These are phyloP conservation scores for Masticophis lateralis DNA, from an alignment of 2,797 vertebrate species.

Conservation along the genomic window DNA sequence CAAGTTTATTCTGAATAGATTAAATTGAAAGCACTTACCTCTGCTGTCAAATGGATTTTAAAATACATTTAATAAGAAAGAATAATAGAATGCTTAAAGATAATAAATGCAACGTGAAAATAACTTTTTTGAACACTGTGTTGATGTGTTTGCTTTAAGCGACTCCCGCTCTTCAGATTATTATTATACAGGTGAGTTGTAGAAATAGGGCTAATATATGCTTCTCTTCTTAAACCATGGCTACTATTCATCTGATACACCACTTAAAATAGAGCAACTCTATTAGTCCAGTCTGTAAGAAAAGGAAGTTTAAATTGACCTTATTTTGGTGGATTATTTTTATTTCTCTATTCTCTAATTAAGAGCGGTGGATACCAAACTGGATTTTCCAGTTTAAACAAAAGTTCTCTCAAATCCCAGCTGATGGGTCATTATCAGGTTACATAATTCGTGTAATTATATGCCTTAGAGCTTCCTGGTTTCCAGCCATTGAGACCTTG, in stretches of 20 bases:
- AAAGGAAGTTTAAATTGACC: not conserved
- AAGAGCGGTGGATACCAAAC: constrained; percentile 34
- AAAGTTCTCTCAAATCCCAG: not conserved
- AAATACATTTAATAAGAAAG: not conserved
- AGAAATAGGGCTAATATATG: not conserved
- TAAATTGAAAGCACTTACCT: not conserved
- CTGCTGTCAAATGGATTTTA: not conserved
- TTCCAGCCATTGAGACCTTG: not conserved
- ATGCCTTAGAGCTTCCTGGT: not conserved
- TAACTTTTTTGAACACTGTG: not conserved
- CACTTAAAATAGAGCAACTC: constrained; percentile 20
- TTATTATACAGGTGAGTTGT: not conserved
- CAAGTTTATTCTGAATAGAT: not conserved
- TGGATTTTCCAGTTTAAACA: constrained; percentile 31
- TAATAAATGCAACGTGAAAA: not conserved
- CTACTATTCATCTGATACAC: constrained; percentile 41
- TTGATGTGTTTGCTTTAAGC: not conserved
- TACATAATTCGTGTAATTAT: not conserved
- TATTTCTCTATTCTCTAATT: not conserved
- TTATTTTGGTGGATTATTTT: not conserved
- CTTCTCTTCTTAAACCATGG: not conserved
- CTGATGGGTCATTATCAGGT: constrained; percentile 29
- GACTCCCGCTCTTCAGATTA: not conserved
- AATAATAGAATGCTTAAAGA: not conserved
- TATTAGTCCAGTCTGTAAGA: not conserved